A percentile compares a stretch with the other conserved stretches of the same genome.
phyloP scores from a whole-genome alignment of 2,113 vertebrate species.

The Saccopteryx bilineata region DNA sequence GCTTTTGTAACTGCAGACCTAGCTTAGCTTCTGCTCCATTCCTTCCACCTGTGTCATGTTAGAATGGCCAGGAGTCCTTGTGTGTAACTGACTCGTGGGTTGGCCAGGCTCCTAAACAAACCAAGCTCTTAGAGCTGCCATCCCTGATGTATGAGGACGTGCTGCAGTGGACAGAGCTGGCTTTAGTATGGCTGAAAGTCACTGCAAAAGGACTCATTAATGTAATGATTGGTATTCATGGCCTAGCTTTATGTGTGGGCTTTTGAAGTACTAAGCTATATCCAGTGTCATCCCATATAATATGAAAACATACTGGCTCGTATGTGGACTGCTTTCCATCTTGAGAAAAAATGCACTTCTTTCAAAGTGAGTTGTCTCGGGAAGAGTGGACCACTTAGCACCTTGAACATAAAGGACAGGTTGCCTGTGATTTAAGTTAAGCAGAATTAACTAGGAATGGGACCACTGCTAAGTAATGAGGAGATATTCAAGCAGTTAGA shows the following conservation, averaged over 20 bases:
- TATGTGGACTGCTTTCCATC: neutral
- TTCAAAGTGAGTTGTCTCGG: neutral
- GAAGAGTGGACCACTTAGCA: neutral
- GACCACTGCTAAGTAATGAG: neutral
- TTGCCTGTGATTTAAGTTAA: neutral
- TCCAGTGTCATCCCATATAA: neutral
- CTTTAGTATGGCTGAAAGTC: neutral
- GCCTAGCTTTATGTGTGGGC: neutral
- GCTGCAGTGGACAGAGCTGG: neutral
- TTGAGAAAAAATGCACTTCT: neutral
- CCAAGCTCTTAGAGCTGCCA: neutral
- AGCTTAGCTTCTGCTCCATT: neutral
- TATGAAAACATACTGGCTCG: neutral
- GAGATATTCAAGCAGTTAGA: neutral
- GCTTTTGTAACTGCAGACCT: neutral
- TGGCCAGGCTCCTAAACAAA: neutral
- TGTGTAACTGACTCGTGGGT: neutral
- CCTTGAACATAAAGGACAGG: neutral
- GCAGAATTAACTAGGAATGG: neutral
- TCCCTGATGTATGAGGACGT: neutral
- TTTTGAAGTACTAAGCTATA: neutral
- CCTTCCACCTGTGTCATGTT: neutral
- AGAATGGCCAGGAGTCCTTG: neutral
- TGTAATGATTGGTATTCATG: neutral
- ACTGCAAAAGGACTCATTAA: neutral